These are phyloP conservation scores for Echiichthys vipera DNA, from an alignment of 2,797 vertebrate genomes.

Conservation along the genomic window DNA sequence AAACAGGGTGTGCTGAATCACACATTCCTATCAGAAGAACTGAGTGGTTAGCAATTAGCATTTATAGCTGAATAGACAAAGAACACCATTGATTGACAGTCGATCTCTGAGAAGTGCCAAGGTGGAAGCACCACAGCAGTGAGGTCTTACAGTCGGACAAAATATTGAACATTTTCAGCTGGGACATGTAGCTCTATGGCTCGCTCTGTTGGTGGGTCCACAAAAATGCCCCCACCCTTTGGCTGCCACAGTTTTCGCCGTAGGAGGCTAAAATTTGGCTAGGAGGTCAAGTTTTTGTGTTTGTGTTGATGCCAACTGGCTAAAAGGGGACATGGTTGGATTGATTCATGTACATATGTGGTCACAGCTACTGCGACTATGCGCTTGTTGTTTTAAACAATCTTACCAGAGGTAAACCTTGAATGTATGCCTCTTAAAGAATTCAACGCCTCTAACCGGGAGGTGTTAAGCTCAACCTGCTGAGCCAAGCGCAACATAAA, in stretches of 20 bases:
- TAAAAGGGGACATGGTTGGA: too few relatives aligned
- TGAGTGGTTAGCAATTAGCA: slow-evolving; percentile 4
- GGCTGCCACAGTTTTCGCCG: background rate
- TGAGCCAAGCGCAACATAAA: slow-evolving; percentile 2
- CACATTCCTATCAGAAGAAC: background rate
- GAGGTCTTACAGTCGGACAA: background rate
- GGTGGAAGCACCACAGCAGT: slow-evolving; percentile 1
- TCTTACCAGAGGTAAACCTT: background rate
- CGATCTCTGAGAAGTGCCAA: slow-evolving; percentile 18
- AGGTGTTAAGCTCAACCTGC: background rate
- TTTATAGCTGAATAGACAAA: slow-evolving; percentile 33
- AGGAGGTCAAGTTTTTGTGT: background rate
- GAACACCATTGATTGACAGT: slow-evolving; percentile 13
- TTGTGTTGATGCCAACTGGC: too few relatives aligned
- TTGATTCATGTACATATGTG: too few relatives aligned
- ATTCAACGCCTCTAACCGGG: slow-evolving; percentile 7
- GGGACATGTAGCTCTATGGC: too few relatives aligned
- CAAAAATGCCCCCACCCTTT: too few relatives aligned
- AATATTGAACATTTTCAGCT: background rate
- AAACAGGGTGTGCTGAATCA: slow-evolving; percentile 6
- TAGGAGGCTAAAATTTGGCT: background rate
- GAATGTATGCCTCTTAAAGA: background rate
- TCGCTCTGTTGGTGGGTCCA: too few relatives aligned
- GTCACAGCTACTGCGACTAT: too few relatives aligned
- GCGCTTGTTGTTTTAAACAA: background rate